phyloP scores from a whole-genome alignment of 2,888 invertebrate species.

The Drosophila austrosaltans region DNA sequence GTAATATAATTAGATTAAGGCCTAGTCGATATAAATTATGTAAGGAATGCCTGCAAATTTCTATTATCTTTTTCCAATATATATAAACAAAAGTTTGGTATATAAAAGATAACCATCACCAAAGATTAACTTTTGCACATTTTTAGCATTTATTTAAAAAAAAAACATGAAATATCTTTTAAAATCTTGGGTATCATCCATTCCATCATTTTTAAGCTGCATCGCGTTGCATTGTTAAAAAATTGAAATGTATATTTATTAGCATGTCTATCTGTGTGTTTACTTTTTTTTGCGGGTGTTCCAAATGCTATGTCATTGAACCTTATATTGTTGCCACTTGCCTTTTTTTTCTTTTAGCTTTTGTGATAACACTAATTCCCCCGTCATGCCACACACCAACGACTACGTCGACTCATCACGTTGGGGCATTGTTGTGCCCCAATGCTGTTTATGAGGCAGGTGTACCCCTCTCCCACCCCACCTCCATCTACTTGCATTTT shows the following conservation, averaged over 20 bases:
- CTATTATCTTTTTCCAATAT: no score
- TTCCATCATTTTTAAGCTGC: conserved; percentile 7
- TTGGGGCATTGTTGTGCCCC: conserved; percentile 18
- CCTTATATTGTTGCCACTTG: conserved; percentile 34
- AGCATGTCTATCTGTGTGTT: conserved; percentile 38
- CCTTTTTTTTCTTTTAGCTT: background rate
- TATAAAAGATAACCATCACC: no score
- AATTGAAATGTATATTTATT: conserved; percentile 58
- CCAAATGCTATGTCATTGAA: conserved; percentile 62
- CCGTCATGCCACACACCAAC: conserved; percentile 40
- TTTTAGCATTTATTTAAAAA: no score
- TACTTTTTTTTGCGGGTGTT: conserved; percentile 26
- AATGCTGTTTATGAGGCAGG: conserved; percentile 27
- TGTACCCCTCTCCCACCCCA: background rate
- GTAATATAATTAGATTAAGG: no score
- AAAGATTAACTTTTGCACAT: no score
- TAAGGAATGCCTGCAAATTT: no score
- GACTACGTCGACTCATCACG: conserved; percentile 10
- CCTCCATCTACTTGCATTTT: conserved; percentile 16
- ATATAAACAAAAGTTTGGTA: no score
- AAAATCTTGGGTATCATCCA: no score
- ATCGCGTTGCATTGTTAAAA: conserved; percentile 11
- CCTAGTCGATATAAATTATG: no score
- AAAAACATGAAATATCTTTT: no score
- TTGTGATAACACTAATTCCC: conserved; percentile 48